Percentiles rank a stretch among this genome's conserved stretches.
Evolutionary conservation across 2,797 vertebrate species (phyloP).

Genomic region (Bradypus variegatus): DNA sequence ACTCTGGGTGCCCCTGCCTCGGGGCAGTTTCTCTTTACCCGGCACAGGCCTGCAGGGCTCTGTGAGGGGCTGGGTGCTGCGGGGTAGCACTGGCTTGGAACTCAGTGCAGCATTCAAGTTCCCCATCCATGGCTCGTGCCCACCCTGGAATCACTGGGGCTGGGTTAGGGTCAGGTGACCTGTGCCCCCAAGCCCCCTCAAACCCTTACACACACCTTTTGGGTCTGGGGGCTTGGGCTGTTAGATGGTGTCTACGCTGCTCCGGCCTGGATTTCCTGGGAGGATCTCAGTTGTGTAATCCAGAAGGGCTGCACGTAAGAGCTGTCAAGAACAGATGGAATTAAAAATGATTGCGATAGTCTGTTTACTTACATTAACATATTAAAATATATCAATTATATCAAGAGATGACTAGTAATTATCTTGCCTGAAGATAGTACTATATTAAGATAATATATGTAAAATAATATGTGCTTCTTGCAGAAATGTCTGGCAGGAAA

Average conservation of each 20-base stretch:
- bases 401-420: background rate
- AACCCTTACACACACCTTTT: background rate
- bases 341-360: background rate
- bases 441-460: background rate
- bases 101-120: too few relatives aligned
- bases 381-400: background rate
- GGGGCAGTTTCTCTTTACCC: too few relatives aligned
- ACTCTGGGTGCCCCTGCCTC: too few relatives aligned
- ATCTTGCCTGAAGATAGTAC: background rate
- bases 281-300: background rate
- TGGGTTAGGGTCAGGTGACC: background rate
- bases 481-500: background rate
- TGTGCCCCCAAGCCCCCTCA: background rate
- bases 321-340: background rate
- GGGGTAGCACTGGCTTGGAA: too few relatives aligned
- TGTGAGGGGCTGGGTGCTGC: too few relatives aligned
- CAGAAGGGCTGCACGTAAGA: background rate
- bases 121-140: too few relatives aligned
- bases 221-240: background rate
- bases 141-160: background rate
- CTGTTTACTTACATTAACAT: background rate
- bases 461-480: constrained; percentile 9
- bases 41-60: too few relatives aligned
- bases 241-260: background rate
- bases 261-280: background rate